Conservation (phyloP, 2,888 invertebrate genomes). For the Ischnus inquisitorius region DNA sequence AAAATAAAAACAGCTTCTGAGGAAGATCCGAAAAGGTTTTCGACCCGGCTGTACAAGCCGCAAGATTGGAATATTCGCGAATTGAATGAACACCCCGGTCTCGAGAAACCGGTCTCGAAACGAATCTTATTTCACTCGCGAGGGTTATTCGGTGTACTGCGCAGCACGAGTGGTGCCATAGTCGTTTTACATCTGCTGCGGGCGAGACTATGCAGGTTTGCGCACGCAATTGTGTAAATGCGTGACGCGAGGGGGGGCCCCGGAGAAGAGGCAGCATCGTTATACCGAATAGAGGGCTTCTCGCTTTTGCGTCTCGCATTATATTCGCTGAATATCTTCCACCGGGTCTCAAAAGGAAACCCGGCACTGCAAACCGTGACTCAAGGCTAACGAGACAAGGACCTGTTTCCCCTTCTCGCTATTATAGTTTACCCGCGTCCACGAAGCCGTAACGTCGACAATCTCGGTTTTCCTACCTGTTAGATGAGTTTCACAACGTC, state of each 20-base stretch:
- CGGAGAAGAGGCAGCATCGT: conserved; percentile 39
- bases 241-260: conserved; percentile 63
- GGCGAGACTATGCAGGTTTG: conserved; percentile 41
- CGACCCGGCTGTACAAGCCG: conserved; percentile 23
- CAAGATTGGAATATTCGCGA: conserved; percentile 67
- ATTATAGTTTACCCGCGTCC: conserved; percentile 4
- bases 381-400: conserved; percentile 63
- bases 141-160: conserved; percentile 22
- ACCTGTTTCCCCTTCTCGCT: conserved; percentile 51
- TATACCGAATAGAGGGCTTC: conserved; percentile 50
- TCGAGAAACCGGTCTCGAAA: conserved; percentile 63
- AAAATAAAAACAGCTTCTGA: too few relatives aligned
- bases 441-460: conserved; percentile 45
- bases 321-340: conserved; percentile 7
- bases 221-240: conserved; percentile 62
- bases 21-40: not conserved
- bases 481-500: not conserved
- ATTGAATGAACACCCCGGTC: conserved; percentile 61
- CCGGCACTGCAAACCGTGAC: conserved; percentile 54
- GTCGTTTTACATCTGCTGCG: conserved; percentile 62
- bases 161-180: conserved; percentile 17
- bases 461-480: conserved; percentile 24
- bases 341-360: conserved; percentile 50
- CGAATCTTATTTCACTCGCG: conserved; percentile 28
- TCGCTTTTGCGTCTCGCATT: conserved; percentile 62